phyloP scores from a whole-genome alignment of 2,888 invertebrate species.

The Nephrotoma flavescens region DNA sequence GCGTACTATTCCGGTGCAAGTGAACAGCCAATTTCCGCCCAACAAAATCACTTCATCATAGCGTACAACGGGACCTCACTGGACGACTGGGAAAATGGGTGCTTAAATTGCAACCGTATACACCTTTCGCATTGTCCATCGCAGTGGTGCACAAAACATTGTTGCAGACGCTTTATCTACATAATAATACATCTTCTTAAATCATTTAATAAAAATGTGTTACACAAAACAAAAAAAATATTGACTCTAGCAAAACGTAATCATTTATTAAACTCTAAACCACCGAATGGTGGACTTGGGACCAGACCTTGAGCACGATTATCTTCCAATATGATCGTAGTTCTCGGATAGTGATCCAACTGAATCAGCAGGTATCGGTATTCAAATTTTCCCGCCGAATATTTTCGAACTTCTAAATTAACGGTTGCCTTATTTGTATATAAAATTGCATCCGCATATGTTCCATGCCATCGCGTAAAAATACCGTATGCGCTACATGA shows the following conservation, averaged over 20 bases:
- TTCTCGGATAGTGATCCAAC: constrained; percentile 59
- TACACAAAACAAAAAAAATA: not conserved
- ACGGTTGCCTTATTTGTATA: constrained; percentile 74
- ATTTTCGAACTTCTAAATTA: constrained; percentile 71
- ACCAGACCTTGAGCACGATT: constrained; percentile 38
- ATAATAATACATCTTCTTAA: too few species aligned
- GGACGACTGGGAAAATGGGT: too few species aligned
- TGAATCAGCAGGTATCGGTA: constrained; percentile 75
- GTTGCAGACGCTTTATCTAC: too few species aligned
- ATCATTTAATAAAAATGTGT: not conserved
- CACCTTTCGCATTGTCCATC: too few species aligned
- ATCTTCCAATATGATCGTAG: constrained; percentile 65
- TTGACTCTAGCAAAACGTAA: not conserved
- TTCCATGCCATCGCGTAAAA: constrained; percentile 56
- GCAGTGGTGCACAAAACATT: too few species aligned
- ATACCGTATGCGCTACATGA: constrained; percentile 67
- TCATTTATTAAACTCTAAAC: not conserved
- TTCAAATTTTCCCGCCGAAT: constrained; percentile 56
- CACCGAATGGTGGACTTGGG: not conserved
- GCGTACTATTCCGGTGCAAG: too few species aligned
- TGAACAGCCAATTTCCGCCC: too few species aligned
- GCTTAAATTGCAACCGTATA: too few species aligned
- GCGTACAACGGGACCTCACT: too few species aligned
- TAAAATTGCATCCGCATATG: constrained; percentile 85
- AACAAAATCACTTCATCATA: too few species aligned